Evolutionary conservation across 2,113 vertebrate species (phyloP).

Genomic region (Litocranius walleri): DNA sequence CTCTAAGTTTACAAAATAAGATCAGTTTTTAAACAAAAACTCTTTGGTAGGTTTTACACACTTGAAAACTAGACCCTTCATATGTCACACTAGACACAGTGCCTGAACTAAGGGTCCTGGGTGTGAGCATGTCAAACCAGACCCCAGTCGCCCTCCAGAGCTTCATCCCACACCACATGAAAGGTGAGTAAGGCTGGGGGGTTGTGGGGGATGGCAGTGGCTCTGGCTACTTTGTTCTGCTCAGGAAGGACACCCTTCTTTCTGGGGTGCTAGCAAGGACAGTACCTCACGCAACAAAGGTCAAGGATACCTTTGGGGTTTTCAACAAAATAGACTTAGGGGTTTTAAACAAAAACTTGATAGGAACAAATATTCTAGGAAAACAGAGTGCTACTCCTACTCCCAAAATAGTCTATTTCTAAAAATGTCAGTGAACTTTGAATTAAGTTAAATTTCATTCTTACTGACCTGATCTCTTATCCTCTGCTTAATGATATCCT

Average conservation of each 20-base stretch:
- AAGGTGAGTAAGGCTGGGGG: not conserved
- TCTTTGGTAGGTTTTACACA: not conserved
- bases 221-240: not conserved
- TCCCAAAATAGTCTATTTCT: not conserved
- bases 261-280: not conserved
- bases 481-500: constrained; percentile 97
- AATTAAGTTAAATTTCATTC: not conserved
- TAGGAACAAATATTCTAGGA: not conserved
- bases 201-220: not conserved
- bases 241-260: not conserved
- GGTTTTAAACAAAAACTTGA: not conserved
- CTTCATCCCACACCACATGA: not conserved
- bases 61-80: not conserved
- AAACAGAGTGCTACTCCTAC: not conserved
- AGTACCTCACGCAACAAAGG: not conserved
- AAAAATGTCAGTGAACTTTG: not conserved
- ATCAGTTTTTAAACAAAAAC: not conserved
- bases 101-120: not conserved
- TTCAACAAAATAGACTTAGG: not conserved
- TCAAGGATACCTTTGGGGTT: not conserved
- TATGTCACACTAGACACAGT: not conserved
- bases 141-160: not conserved
- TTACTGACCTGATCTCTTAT: constrained; percentile 92
- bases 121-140: not conserved
- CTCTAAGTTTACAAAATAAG: not conserved